Conservation (phyloP, 2,888 invertebrate species). For the Dioctria linearis region DNA sequence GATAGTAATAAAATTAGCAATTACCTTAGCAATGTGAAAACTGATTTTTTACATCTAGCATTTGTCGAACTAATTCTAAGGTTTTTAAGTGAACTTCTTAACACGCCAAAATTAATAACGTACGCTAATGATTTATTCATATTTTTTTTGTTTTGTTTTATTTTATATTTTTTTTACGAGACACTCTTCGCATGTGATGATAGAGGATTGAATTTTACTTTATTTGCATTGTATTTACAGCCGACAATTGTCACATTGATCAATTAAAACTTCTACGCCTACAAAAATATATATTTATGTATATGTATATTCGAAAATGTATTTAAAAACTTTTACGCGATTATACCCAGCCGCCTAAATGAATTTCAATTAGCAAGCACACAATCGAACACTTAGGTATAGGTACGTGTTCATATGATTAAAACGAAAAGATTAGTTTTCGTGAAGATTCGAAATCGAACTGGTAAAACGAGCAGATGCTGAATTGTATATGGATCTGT, state of each 20-base stretch:
- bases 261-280: neutral
- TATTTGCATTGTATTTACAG: conserved; percentile 10
- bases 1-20: conserved; percentile 16
- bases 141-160: neutral
- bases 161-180: neutral
- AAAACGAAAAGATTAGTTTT: too few species aligned
- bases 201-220: neutral
- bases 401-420: too few species aligned
- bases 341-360: neutral
- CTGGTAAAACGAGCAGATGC: too few species aligned
- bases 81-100: conserved; percentile 20
- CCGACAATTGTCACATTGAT: conserved; percentile 11
- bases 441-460: too few species aligned
- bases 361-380: neutral
- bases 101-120: conserved; percentile 10
- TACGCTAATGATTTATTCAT: neutral
- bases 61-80: conserved; percentile 10
- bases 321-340: neutral
- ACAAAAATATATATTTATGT: conserved; percentile 3
- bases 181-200: neutral
- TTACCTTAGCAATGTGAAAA: conserved; percentile 39
- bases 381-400: too few species aligned
- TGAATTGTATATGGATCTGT: too few species aligned
- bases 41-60: conserved; percentile 9
- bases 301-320: neutral